Evolutionary conservation across 1,140 invertebrate genomes (phyloP), one percentile per base, ranked within the genome.

Genomic region (Stratiolaelaps scimitus): DNA sequence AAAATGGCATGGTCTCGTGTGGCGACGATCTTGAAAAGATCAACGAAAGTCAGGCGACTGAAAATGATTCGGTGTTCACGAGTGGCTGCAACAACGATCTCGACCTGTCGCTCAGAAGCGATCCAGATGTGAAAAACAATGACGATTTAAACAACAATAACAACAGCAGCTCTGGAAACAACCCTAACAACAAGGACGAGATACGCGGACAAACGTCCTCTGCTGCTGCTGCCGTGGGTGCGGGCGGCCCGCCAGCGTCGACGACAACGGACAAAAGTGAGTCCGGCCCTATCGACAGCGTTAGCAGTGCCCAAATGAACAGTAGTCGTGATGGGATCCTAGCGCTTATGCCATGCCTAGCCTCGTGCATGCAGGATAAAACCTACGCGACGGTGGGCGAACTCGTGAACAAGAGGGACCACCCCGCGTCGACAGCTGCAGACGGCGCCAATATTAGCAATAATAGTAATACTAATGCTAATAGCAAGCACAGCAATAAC

Each of bases 1-100:
- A 60, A 23, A 60, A 60, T 34, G 53, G 53, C 4, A 60, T 60
- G 53, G 53, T 60, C 4, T 60, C 53, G 23, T 15, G 26, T 23
- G 53, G 53, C 23, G 53, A 60, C 34, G 53, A 60, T 60, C 53
- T 60, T 15, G 53, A 60, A 23, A 60, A 60, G 23, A 60, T 60
- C 23, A 60, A 60, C 23, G 53, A 60, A 23, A 60, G 53, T 23
- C 53, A 60, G 10, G 53, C 53, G 1, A 60, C 53, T 10, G 53
- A 60, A 10, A 60, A 60, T 34, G 53, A 60, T 60, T 60, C 53
- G 1, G 53, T 60, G 4, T 60, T 60, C 53, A 60, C 53, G 15
- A 60, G 53, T 34, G 53, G 53, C 2, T 15, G 53, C 15, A 60
- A 60, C 26, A 26, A 60, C 15, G 53, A 60, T 15, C 53, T 60